Evolutionary conservation across 2,797 vertebrate genomes (phyloP), one percentile per base, ranked within the genome.

Genomic region (Mus caroli): DNA sequence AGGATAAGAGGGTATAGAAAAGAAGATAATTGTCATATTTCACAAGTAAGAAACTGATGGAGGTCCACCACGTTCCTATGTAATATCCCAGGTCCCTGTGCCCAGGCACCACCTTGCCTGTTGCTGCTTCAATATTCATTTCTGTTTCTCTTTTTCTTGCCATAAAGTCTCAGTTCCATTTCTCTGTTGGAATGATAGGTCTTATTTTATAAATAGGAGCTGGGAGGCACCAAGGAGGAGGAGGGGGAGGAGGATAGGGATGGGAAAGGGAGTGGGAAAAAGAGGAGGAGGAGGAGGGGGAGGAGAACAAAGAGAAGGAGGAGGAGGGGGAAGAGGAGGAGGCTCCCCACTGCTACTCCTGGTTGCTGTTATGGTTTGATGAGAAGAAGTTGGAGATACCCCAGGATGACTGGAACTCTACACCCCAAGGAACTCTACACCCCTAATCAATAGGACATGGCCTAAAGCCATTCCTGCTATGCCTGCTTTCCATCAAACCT

Each of bases 81-180:
- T 62, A 90, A 97, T 7, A 40, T 40, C 40, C 43, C 43, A 19
- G 3, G 71, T 24, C 64, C 62, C 71, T 34, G 84, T 87, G 50
- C 50, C 34, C 43, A 85, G 43, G 14, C 34, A n/a, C 20, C 7
- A 15, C 12, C 67, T 71, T 54, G 24, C 6, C 52, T 67, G 34
- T 37, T 52, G 19, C 11, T 94, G 60, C 5, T 17, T 75, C 1
- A 3, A 62, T 11, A 24, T 12, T 75, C n/a, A 24, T 17, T 88
- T 88, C 34, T 46, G 3, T 31, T 8, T 46, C 71, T 58, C 40
- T 73, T 22, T 52, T 40, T 15, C 10, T 37, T 58, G 10, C 5
- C 19, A 31, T 71, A 80, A 91, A 12, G 88, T 50, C 73, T 96
- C 46, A 88, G 58, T 75, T 91, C 87, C n/a, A 89, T 87, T 89